A percentile compares a stretch with the other conserved stretches of the same genome.
Conservation (phyloP, 2,113 vertebrate genomes). For the Emydocephalus ijimae region DNA sequence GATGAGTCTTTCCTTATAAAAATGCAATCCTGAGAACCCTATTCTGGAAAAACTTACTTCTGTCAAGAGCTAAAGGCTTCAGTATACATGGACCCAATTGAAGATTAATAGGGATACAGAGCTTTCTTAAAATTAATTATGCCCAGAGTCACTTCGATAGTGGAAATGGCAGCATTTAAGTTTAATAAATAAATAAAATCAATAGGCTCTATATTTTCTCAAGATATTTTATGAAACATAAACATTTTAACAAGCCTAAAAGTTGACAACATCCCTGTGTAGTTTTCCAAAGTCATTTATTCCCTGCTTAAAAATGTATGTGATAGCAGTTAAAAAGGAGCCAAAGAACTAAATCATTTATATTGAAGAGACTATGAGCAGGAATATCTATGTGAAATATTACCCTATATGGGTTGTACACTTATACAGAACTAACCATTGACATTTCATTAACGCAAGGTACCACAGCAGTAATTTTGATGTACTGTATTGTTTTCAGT, state of each 20-base stretch:
- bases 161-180: not conserved
- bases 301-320: conserved; percentile 32
- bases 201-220: not conserved
- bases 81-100: not conserved
- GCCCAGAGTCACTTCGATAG: not conserved
- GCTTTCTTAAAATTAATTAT: not conserved
- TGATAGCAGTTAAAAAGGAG: conserved; percentile 43
- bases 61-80: not conserved
- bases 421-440: conserved; percentile 57
- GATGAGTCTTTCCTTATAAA: not conserved
- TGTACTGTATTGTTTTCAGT: conserved; percentile 20
- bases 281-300: conserved; percentile 12
- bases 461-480: conserved; percentile 46
- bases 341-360: conserved; percentile 31
- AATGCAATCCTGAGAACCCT: not conserved
- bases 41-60: not conserved
- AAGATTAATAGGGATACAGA: not conserved
- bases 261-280: not conserved
- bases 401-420: conserved; percentile 37
- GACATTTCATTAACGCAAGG: conserved; percentile 47
- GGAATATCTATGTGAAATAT: conserved; percentile 47
- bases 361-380: conserved; percentile 28
- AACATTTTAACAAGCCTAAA: conserved; percentile 18
- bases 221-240: not conserved
- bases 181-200: not conserved